Conservation (phyloP, 1,140 invertebrate species). For the Drosophila kurseongensis region DNA sequence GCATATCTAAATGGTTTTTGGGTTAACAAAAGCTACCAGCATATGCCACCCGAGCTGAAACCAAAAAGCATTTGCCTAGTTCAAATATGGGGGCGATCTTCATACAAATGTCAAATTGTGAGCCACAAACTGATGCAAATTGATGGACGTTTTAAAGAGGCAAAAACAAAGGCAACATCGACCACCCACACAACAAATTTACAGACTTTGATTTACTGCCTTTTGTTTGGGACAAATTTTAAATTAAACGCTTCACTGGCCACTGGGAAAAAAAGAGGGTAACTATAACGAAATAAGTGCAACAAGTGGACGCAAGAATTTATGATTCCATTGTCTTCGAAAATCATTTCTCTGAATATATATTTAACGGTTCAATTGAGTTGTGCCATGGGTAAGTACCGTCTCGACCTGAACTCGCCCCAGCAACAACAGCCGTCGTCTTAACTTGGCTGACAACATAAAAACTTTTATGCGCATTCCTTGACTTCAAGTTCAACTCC, state of each 20-base stretch:
- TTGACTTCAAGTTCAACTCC: constrained; percentile 44
- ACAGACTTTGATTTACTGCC: constrained; percentile 60
- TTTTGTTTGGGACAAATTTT: constrained; percentile 61
- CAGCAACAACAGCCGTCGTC: constrained; percentile 17
- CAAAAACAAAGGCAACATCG: constrained; percentile 20
- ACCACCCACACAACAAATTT: constrained; percentile 48
- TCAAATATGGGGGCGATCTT: constrained; percentile 38
- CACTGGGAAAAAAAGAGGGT: constrained; percentile 43
- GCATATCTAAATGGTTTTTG: constrained; percentile 70
- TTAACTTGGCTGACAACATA: constrained; percentile 67
- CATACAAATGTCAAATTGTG: constrained; percentile 48
- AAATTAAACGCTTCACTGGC: constrained; percentile 70
- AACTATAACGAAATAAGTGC: constrained; percentile 12
- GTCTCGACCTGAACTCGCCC: constrained; percentile 24
- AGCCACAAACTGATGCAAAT: constrained; percentile 43
- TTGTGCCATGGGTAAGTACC: constrained; percentile 16
- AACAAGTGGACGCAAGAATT: constrained; percentile 37
- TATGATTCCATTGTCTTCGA: constrained; percentile 50
- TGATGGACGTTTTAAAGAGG: constrained; percentile 47
- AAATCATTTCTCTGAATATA: constrained; percentile 33
- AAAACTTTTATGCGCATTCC: constrained; percentile 80
- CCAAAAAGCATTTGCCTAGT: background rate
- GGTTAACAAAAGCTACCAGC: constrained; percentile 50
- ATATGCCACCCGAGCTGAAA: constrained; percentile 16
- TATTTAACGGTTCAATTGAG: constrained; percentile 63